phyloP scores from a whole-genome alignment of 2,888 invertebrate genomes.

The Orchesella flavescens region DNA sequence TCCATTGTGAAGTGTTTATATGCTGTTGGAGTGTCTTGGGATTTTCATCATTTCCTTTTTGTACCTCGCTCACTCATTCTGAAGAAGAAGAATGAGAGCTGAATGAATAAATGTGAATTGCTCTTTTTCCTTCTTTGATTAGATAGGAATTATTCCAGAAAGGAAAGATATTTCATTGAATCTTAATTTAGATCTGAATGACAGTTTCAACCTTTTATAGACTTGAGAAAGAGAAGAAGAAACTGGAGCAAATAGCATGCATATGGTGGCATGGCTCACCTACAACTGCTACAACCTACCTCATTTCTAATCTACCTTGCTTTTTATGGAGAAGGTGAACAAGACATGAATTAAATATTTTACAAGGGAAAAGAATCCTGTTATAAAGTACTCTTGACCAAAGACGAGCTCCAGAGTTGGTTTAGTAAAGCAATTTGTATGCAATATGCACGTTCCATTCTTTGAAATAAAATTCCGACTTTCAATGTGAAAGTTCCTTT shows the following conservation, averaged over 20 bases:
- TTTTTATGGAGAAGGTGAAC: not conserved
- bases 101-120: not conserved
- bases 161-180: constrained; percentile 13
- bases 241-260: constrained; percentile 21
- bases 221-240: not conserved
- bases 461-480: too few species aligned
- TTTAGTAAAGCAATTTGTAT: constrained; percentile 6
- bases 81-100: too few species aligned
- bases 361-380: not conserved
- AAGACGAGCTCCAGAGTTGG: not conserved
- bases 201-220: constrained; percentile 28
- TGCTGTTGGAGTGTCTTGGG: constrained; percentile 20
- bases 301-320: not conserved
- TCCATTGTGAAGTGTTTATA: constrained; percentile 60
- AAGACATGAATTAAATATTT: not conserved
- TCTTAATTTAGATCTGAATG: constrained; percentile 45
- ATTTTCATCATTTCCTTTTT: constrained; percentile 22
- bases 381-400: too few species aligned
- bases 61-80: not conserved
- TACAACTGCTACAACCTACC: not conserved
- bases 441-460: not conserved
- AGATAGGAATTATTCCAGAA: not conserved
- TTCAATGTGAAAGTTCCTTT: too few species aligned
- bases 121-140: not conserved
- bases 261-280: not conserved